These are phyloP conservation scores for Bubo blakistoni DNA, from an alignment of 2,113 vertebrate species.

Conservation along the genomic window DNA sequence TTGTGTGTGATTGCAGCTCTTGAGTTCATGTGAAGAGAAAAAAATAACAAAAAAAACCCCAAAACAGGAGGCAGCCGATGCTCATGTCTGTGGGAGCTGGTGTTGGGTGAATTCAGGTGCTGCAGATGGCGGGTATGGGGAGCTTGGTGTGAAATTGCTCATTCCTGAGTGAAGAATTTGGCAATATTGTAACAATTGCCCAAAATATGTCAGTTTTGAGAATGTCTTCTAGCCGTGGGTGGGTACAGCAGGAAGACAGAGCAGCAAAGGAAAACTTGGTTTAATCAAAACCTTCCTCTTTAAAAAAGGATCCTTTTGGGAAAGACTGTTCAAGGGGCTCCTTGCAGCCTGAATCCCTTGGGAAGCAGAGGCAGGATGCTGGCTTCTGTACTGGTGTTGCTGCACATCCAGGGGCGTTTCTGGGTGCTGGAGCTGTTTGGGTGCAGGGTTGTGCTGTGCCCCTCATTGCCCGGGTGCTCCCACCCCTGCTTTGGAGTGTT, in stretches of 20 bases:
- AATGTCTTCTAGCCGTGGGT: fast-evolving
- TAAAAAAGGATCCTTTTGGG: fast-evolving
- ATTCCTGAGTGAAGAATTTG: fast-evolving
- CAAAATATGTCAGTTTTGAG: fast-evolving
- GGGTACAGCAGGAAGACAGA: neutral
- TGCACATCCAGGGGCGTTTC: fast-evolving
- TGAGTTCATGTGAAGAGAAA: fast-evolving
- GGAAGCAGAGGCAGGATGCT: fast-evolving
- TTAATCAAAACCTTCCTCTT: neutral
- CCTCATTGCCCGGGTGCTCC: fast-evolving
- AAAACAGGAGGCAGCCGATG: too few species aligned
- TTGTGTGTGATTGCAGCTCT: fast-evolving
- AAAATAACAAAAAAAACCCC: too few species aligned
- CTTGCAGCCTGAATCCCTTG: fast-evolving
- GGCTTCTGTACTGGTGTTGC: fast-evolving
- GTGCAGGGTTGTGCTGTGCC: neutral
- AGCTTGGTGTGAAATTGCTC: fast-evolving
- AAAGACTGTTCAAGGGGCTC: fast-evolving
- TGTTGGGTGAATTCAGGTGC: neutral
- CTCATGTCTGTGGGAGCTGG: fast-evolving
- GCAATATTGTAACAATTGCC: fast-evolving
- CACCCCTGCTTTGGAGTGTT: fast-evolving
- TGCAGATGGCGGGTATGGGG: too few species aligned
- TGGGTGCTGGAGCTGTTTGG: neutral
- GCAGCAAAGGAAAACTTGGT: neutral